Base-by-base conservation (phyloP, 1,140 invertebrate species). In the Drosophila gunungcola region DNA sequence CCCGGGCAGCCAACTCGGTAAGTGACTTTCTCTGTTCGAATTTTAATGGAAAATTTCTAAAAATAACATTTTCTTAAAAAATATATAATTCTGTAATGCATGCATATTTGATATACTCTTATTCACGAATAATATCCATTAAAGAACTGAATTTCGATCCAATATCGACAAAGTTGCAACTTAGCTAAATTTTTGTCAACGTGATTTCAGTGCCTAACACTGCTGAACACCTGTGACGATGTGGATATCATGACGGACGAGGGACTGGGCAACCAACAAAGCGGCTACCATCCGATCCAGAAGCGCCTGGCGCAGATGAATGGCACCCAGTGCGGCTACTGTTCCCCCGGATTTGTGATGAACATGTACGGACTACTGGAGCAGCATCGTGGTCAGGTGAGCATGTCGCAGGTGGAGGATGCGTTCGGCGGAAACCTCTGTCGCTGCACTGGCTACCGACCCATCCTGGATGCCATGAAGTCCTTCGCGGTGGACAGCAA, bases 401-500 rank as follows among this genome's bases (percentile, higher is more conserved):
- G 94, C 1, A 95, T 95, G 94, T 92, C 94, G 34, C 94, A 96
- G 80, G 93, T 97, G 5, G 96, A 97, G 90, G 95, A 96, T 75
- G 95, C 95, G 0, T 95, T 97, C 83, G 96, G 95, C 6, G 95
- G 97, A 52, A 97, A 97, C 84, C 94, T 98, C 25, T 98, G 97
- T 69, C 94, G 97, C 51, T 98, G 97, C 91, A 98, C 97, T 1
- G 97, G 97, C 0, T 98, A 97, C 81, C 93, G 97, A 56, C 95
- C 97, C 1, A 98, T 98, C 83, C 93, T 97, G 29, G 96, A 97
- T 70, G 95, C 96, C n/a, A 97, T 97, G 88, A 97, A 97, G 91
- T 94, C 95, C 1, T 95, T 96, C 58, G 95, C 95, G 0, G 90
- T 79, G 0, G 95, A 97, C 81, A 93, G 92, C 36, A 95, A 95